These are phyloP conservation scores for Callospermophilus lateralis DNA, from an alignment of 2,113 vertebrate genomes.

Conservation along the genomic window DNA sequence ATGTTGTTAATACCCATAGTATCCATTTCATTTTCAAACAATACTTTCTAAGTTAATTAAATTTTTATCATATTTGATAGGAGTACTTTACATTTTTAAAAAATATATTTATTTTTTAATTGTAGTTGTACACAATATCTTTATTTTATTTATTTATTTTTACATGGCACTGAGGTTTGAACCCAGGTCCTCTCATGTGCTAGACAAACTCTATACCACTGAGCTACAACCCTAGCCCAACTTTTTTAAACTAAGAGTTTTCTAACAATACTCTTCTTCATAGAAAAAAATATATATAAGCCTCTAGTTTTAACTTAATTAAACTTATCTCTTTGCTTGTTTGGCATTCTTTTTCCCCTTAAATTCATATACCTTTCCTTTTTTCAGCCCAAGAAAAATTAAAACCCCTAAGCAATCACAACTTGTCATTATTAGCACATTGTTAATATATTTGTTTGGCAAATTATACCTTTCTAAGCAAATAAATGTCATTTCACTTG, in stretches of 20 bases:
- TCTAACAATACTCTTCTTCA: not conserved
- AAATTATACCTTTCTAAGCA: not conserved
- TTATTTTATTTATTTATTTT: too few species aligned
- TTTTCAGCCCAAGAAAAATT: not conserved
- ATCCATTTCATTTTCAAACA: not conserved
- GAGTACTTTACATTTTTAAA: not conserved
- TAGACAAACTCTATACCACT: too few species aligned
- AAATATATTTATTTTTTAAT: too few species aligned
- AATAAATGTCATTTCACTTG: not conserved
- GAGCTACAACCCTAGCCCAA: too few species aligned
- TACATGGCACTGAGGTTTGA: too few species aligned
- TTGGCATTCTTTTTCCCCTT: not conserved
- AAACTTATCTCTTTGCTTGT: not conserved
- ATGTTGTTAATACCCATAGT: not conserved
- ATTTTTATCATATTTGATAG: not conserved
- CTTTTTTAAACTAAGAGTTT: not conserved
- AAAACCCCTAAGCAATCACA: not conserved
- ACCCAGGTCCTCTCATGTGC: too few species aligned
- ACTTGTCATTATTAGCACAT: not conserved
- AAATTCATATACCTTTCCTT: not conserved
- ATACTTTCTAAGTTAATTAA: not conserved
- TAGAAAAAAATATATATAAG: not conserved
- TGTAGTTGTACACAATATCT: too few species aligned
- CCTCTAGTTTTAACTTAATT: not conserved
- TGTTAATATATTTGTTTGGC: not conserved